phyloP scores from a whole-genome alignment of 2,797 vertebrate species.

The Ficedula albicollis region DNA sequence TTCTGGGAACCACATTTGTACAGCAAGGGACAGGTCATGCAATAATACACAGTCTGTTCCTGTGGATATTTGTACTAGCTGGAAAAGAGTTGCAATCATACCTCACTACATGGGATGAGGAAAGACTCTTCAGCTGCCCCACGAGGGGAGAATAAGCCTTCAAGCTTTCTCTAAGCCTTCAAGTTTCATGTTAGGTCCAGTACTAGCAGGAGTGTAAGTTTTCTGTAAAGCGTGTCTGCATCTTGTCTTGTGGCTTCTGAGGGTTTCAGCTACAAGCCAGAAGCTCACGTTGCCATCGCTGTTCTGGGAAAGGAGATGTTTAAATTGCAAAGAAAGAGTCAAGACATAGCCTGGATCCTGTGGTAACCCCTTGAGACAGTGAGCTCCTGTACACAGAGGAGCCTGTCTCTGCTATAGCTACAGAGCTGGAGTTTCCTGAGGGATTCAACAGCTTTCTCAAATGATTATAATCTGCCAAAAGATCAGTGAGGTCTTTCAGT shows the following conservation, averaged over 20 bases:
- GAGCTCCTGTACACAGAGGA: neutral
- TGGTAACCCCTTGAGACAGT: neutral
- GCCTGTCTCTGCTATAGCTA: neutral
- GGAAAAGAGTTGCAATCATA: neutral
- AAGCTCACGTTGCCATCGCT: rapidly evolving
- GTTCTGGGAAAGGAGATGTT: neutral
- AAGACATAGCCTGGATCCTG: neutral
- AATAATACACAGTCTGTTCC: neutral
- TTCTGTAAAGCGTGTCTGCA: neutral
- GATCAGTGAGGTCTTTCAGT: neutral
- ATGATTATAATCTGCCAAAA: neutral
- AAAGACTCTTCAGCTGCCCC: neutral
- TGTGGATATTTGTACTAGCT: neutral
- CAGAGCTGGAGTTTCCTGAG: neutral
- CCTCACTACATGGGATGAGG: rapidly evolving
- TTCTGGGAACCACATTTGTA: neutral
- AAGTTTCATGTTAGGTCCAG: neutral
- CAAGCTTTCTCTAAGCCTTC: neutral
- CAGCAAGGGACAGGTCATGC: neutral
- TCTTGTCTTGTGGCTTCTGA: neutral
- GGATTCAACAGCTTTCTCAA: neutral
- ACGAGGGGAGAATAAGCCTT: neutral
- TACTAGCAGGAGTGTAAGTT: neutral
- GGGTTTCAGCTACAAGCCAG: neutral
- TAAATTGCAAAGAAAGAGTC: neutral